Evolutionary conservation across 2,113 vertebrate species (phyloP).

Genomic region (Eulacestoma nigropectus): DNA sequence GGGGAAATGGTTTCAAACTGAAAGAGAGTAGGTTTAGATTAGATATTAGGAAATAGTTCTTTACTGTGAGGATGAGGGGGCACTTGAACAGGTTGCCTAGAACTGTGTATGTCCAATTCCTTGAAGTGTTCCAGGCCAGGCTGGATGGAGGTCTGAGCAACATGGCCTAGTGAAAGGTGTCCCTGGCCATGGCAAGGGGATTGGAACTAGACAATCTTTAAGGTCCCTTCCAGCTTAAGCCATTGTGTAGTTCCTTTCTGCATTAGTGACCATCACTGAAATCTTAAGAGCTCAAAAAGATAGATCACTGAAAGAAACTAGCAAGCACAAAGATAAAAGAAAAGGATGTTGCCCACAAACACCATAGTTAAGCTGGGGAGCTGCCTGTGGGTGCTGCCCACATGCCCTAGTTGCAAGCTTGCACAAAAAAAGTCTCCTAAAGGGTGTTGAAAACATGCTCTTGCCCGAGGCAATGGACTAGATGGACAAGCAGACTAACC

Average conservation of each 20-base stretch:
- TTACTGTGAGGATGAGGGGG: background rate
- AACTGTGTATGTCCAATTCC: background rate
- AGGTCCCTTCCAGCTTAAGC: background rate
- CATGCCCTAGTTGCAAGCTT: background rate
- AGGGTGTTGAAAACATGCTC: background rate
- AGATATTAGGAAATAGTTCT: background rate
- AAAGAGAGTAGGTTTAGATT: background rate
- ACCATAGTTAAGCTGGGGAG: background rate
- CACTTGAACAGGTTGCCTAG: background rate
- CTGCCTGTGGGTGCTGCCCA: background rate
- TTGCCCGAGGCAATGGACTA: background rate
- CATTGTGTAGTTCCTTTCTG: background rate
- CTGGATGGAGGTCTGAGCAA: background rate
- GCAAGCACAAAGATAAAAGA: background rate
- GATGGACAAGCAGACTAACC: background rate
- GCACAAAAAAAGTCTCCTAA: background rate
- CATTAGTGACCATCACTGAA: background rate
- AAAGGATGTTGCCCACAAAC: background rate
- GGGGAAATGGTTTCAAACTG: background rate
- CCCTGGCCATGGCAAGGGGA: background rate
- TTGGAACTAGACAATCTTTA: background rate
- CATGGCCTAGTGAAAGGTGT: background rate
- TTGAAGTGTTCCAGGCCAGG: background rate
- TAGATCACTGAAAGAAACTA: background rate
- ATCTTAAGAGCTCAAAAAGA: background rate